Evolutionary conservation across 2,888 invertebrate genomes (phyloP).

Genomic region (Drosophila paramelanica): DNA sequence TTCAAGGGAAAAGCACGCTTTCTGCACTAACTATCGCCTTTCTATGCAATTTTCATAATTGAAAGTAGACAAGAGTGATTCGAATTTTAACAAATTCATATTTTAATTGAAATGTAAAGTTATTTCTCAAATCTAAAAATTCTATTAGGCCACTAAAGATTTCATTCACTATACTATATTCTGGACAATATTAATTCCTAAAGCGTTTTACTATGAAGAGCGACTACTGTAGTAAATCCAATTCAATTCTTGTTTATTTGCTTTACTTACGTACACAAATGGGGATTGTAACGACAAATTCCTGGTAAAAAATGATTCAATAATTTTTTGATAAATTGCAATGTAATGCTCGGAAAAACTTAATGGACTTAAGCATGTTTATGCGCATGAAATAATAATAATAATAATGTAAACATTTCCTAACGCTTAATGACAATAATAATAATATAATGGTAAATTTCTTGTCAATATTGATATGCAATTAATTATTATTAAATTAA

Average conservation of each 20-base stretch:
- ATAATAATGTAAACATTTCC: not conserved
- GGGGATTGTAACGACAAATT: not conserved
- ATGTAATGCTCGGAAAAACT: not conserved
- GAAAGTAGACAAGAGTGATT: no score
- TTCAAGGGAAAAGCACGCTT: no score
- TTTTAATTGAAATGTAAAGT: no score
- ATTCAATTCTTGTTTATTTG: not conserved
- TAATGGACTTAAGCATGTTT: not conserved
- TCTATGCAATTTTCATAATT: no score
- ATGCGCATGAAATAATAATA: not conserved
- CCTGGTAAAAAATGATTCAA: not conserved
- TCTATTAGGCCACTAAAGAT: no score
- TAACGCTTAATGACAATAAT: not conserved
- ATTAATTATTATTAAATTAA: not conserved
- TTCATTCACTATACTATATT: no score
- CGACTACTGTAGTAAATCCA: not conserved
- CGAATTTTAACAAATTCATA: no score
- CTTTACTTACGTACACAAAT: not conserved
- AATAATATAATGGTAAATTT: not conserved
- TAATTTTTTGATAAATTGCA: not conserved
- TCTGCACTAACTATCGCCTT: no score
- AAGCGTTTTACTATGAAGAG: not conserved
- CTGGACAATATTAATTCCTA: no score
- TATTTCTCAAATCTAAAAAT: no score
- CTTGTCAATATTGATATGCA: not conserved